A percentile compares a stretch with the other conserved stretches of the same genome.
Conservation (phyloP, 2,888 invertebrate genomes). For the Unio delphinus region DNA sequence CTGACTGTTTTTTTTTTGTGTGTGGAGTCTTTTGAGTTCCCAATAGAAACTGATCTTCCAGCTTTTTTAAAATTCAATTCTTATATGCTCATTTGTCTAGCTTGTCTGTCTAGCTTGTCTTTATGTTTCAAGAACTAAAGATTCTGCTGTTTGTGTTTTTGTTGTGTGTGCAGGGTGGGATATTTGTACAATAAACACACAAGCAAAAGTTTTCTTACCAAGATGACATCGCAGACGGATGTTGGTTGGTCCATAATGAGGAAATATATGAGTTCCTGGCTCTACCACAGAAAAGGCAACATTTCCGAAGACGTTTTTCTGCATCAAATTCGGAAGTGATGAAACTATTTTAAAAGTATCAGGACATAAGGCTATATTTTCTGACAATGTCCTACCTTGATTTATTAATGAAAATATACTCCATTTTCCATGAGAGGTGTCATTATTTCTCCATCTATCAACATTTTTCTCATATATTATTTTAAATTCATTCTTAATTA, state of each 20-base stretch:
- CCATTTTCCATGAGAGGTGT: conserved; percentile 59
- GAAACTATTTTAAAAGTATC: conserved; percentile 49
- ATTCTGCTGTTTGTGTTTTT: too few relatives aligned
- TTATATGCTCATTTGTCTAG: too few relatives aligned
- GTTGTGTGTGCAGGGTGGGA: too few relatives aligned
- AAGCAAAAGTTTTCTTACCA: conserved; percentile 52
- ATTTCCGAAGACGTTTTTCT: conserved; percentile 64
- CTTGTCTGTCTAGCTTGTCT: too few relatives aligned
- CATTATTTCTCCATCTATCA: conserved; percentile 55
- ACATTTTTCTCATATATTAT: conserved; percentile 7
- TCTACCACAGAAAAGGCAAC: conserved; percentile 66
- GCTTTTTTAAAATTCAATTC: too few relatives aligned
- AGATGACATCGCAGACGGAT: conserved; percentile 66
- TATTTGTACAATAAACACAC: conserved; percentile 3
- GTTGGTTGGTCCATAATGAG: conserved; percentile 68
- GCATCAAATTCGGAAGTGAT: conserved; percentile 52
- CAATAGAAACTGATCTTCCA: too few relatives aligned
- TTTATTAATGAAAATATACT: conserved; percentile 61
- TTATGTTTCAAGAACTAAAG: too few relatives aligned
- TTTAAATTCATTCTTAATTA: conserved; percentile 37
- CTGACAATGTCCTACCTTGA: conserved; percentile 53
- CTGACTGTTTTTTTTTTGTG: too few relatives aligned
- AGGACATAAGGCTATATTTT: conserved; percentile 55
- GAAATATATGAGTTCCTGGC: conserved; percentile 57
- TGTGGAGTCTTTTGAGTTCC: too few relatives aligned